Evolutionary conservation across 2,888 invertebrate genomes (phyloP), one percentile per base, ranked within the genome.

Genomic region (Linnaemya vulpina): DNA sequence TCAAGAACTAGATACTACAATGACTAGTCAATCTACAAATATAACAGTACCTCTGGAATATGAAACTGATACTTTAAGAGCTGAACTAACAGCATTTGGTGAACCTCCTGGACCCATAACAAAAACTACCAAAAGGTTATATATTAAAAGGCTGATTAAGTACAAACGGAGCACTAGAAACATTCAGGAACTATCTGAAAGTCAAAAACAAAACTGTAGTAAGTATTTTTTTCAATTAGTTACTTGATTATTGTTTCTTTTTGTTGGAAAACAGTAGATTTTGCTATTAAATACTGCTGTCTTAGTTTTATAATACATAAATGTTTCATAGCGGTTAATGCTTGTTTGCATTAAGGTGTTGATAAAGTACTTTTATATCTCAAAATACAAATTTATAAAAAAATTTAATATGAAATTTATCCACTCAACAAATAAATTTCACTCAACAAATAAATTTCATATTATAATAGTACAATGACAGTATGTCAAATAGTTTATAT

Each of bases 101-200:
- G 95, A 95, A 87, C 93, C 93, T 11, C 95, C 96, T 0, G 90
- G 90, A 0, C 98, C 98, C 3, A 96, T 98, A 87, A 96, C 96
- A 1, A 93, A 94, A 15, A 94, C 94, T 2, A 98, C 98, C 0
- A 95, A 96, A 87, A 94, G 94, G 1, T 91, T 97, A 10, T 98
- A 98, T 89, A 92, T 97, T 67, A 95, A 94, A 90, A 95, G 96
- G 88, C 92, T 97, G 40, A 94, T 94, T 53, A 94, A 94, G 71
- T 91, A 96, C 82, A 94, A 93, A 88, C 85, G 92, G 0, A 90
- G 91, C 70, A 89, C 89, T 4, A 70, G 82, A 46, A 25, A 62
- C 87, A 80, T 89, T 35, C 58, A 79, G 70, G 87, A 88, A 3
- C 83, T 88, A 3, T 86, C 87, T 53, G 71, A 87, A 38, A 74